Conservation (phyloP, 1,140 invertebrate species). For the Brachystomella parvula region DNA sequence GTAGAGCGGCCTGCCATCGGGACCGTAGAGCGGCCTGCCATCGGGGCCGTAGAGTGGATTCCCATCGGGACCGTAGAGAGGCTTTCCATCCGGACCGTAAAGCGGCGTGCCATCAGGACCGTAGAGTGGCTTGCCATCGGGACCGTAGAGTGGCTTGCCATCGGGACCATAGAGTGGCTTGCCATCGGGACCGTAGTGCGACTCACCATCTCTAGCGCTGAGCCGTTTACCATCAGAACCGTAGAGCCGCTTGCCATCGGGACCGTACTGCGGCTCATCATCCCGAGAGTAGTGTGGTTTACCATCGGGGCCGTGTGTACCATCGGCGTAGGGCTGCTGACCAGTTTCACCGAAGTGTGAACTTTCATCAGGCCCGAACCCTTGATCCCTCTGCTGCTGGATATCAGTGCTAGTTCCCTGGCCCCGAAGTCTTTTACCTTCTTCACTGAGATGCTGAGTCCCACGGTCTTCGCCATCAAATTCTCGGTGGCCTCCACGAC, state of each 20-base stretch:
- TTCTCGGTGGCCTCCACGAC: not conserved
- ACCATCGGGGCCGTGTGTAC: not conserved
- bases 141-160: slow-evolving; percentile 14
- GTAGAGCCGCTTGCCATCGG: not conserved
- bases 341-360: not conserved
- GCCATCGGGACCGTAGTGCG: not conserved
- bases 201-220: not conserved
- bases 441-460: not conserved
- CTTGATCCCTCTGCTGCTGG: not conserved
- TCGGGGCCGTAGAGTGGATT: too few relatives aligned
- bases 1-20: too few relatives aligned
- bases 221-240: not conserved
- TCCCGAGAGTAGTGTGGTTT: not conserved
- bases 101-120: too few relatives aligned
- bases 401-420: not conserved
- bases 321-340: not conserved
- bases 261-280: not conserved
- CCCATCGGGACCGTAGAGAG: too few relatives aligned
- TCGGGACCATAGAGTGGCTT: not conserved
- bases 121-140: too few relatives aligned
- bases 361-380: not conserved
- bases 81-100: too few relatives aligned
- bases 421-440: not conserved
- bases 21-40: too few relatives aligned
- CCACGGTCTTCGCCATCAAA: not conserved